Base-by-base conservation (phyloP, 2,113 vertebrate species). In the Pampusana beccarii region DNA sequence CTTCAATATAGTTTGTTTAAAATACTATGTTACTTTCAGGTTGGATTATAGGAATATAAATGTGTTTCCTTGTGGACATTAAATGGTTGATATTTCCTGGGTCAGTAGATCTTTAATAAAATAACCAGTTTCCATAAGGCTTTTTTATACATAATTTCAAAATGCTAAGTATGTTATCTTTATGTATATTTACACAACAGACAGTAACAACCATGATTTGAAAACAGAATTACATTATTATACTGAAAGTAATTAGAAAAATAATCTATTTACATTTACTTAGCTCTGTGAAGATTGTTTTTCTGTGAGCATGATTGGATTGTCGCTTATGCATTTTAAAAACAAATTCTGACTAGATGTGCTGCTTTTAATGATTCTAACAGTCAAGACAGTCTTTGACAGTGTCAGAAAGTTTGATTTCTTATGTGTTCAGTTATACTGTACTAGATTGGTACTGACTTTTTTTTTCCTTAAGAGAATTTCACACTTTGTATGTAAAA, bases 121-220 rank as follows among this genome's bases (percentile, higher is more conserved):
- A 34, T 46, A 85, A 1, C 18, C 85, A 34, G 51, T 69, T 88
- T 84, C 42, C 34, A 6, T 28, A 67, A 13, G 16, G 6, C 0
- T 67, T 85, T 85, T 67, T 78, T 58, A 62, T n/a, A 70, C 51
- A 73, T 53, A 40, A 69, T 50, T 88, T 80, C 33, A 84, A 82
- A 67, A 48, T 64, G 24, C 1, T 78, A 56, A 85, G 17, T 42
- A 24, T 38, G 38, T 12, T 56, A 82, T 33, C 26, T 80, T 80
- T 64, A 51, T 87, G 25, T 71, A 19, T 73, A 67, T 84, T 92
- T 88, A 67, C 58, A 86, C 23, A 90, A 78, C 13, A 66, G 21
- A 48, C n/a, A 85, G 38, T 34, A 64, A 62, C 11, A 40, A 6
- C 7, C n/a, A 65, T n/a, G 19, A 65, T 34, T 80, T 72, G 26